A percentile compares a stretch with the other conserved stretches of the same genome.
These are phyloP conservation scores for Drosophila obscura DNA, from an alignment of 1,140 invertebrate species.

Conservation along the genomic window DNA sequence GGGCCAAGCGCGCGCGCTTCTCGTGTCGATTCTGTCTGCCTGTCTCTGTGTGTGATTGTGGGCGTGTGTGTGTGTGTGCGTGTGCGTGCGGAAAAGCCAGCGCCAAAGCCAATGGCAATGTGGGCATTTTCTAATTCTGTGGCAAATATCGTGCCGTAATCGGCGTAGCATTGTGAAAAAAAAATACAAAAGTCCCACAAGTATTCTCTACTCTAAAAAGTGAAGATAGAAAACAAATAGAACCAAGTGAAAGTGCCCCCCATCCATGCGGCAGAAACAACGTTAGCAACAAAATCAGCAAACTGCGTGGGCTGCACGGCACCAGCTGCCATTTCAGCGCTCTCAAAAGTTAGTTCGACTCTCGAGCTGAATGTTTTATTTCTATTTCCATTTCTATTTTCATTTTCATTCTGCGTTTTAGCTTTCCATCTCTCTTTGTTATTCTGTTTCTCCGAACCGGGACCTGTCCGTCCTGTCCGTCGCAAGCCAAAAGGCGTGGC, in stretches of 20 bases:
- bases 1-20: conserved; percentile 75
- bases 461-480: conserved; percentile 4
- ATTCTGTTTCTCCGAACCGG: background rate
- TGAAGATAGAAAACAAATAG: conserved; percentile 29
- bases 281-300: conserved; percentile 46
- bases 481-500: conserved; percentile 51
- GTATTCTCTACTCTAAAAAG: conserved; percentile 14
- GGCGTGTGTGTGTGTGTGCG: conserved; percentile 20
- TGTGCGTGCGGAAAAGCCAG: conserved; percentile 38
- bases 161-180: conserved; percentile 43
- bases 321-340: conserved; percentile 46
- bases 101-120: conserved; percentile 33
- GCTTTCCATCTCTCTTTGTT: background rate
- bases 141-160: conserved; percentile 72
- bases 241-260: conserved; percentile 46
- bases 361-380: conserved; percentile 41
- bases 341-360: conserved; percentile 71
- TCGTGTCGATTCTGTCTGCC: conserved; percentile 69
- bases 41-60: conserved; percentile 23
- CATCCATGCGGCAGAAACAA: conserved; percentile 5
- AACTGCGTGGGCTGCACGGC: conserved; percentile 20
- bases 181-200: conserved; percentile 23
- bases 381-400: conserved; percentile 30
- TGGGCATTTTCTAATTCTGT: conserved; percentile 58
- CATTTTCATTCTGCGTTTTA: conserved; percentile 23